Evolutionary conservation across 2,797 vertebrate genomes (phyloP).

Genomic region (Pogoniulus pusillus): DNA sequence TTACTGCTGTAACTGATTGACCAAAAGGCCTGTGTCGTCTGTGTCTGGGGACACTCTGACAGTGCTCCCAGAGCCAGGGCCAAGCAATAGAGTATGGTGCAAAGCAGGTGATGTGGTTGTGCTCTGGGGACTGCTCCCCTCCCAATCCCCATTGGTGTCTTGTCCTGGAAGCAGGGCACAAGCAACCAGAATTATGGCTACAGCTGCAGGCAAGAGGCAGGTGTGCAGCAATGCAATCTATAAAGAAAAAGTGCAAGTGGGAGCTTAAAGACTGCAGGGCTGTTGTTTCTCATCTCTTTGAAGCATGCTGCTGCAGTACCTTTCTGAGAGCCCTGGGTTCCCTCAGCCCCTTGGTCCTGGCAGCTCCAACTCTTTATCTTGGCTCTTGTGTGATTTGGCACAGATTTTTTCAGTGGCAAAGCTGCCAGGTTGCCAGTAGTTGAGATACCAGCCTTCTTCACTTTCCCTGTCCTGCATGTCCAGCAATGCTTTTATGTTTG

Average conservation of each 20-base stretch:
- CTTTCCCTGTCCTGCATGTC: not conserved
- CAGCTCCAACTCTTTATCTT: not conserved
- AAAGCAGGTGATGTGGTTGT: not conserved
- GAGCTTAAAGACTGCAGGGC: not conserved
- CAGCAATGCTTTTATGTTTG: not conserved
- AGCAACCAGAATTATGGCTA: not conserved
- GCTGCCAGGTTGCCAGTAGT: not conserved
- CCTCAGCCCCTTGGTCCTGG: not conserved
- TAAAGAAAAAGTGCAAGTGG: not conserved
- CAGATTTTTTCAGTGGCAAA: not conserved
- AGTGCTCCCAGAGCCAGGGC: not conserved
- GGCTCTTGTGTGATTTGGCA: not conserved
- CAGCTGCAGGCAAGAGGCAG: not conserved
- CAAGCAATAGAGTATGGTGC: not conserved
- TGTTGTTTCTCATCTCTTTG: not conserved
- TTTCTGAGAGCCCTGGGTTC: not conserved
- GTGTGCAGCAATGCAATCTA: not conserved
- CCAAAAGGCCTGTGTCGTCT: not conserved
- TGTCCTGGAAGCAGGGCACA: not conserved
- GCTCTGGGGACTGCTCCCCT: not conserved
- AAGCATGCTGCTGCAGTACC: not conserved
- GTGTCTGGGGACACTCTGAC: not conserved
- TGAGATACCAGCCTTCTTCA: not conserved
- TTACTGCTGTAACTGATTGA: not conserved
- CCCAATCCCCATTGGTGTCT: fast-evolving